Evolutionary conservation across 2,113 vertebrate species (phyloP), one percentile per base, ranked within the genome.

Genomic region (Pangasianodon gigas): DNA sequence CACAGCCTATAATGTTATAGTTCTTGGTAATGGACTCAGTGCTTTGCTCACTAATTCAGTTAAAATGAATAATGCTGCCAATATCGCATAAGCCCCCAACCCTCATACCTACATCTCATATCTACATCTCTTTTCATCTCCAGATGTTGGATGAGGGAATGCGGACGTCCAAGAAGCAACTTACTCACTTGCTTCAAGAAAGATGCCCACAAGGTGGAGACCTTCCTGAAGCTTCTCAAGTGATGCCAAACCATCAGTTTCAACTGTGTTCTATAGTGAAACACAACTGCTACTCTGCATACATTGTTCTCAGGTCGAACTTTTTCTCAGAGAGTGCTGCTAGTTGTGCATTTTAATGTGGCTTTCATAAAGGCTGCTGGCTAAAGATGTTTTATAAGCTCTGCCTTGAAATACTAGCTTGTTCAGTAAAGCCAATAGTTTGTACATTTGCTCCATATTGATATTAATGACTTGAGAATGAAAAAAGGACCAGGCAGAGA

Each of bases 171-270:
- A n/a, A n/a, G n/a, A n/a, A n/a, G n/a, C n/a, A n/a, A 88, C 21
- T 88, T 95, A 1, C 93, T 96, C 87, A 93, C 89, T 90, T 96
- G 96, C 94, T 96, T 96, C 93, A 96, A 95, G 92, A 96, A 96
- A 67, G 96, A 96, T 4, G 93, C 95, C 65, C 96, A 96, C 90
- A 96, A 96, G 91, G 95, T 96, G 93, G 96, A 96, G 90, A 93
- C 94, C 85, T 95, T 96, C 90, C 94, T 96, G 71, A 97, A 97
- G 90, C 93, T 97, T 7, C 95, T 96, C 37, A 96, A 95, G 79
- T 96, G 96, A 92, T 91, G 95, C 46, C 94, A 95, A 92, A 94
- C 88, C 2, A 92, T 95, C 88, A 93, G 86, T 65, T 93, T 94
- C 58, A 95, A 93, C 92, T 96, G 96, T 56, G 88, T 92, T 87